These are phyloP conservation scores for Endomychus coccineus DNA, from an alignment of 2,888 invertebrate species.

Conservation along the genomic window DNA sequence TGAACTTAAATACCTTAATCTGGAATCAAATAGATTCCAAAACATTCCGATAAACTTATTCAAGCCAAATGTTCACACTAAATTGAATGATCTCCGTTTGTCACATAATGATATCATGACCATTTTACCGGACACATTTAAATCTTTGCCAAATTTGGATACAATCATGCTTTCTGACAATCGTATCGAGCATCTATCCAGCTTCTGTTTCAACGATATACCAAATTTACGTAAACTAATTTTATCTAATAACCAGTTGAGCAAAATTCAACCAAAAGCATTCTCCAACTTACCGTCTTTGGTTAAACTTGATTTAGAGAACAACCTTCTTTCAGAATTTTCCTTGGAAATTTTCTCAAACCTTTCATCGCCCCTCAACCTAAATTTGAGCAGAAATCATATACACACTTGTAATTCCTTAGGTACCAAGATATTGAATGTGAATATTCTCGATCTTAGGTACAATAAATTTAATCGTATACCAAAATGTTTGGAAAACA, in stretches of 20 bases:
- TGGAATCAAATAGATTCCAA: constrained; percentile 77
- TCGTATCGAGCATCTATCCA: constrained; percentile 61
- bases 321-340: constrained; percentile 65
- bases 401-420: constrained; percentile 44
- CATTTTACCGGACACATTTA: constrained; percentile 63
- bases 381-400: constrained; percentile 71
- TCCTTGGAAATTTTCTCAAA: constrained; percentile 62
- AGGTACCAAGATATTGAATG: constrained; percentile 50
- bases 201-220: constrained; percentile 68
- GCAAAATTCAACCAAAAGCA: constrained; percentile 62
- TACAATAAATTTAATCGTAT: constrained; percentile 60
- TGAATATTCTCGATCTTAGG: constrained; percentile 64
- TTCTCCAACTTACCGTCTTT: constrained; percentile 71
- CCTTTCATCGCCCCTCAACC: constrained; percentile 60
- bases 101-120: constrained; percentile 72
- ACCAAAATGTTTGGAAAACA: constrained; percentile 59
- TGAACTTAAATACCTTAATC: constrained; percentile 70
- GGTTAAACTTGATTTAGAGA: constrained; percentile 71
- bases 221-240: constrained; percentile 74
- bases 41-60: constrained; percentile 63
- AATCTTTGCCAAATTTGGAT: constrained; percentile 63
- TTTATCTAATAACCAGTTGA: constrained; percentile 73
- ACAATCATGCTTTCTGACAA: constrained; percentile 75
- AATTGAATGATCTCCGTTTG: constrained; percentile 69
- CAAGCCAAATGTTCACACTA: constrained; percentile 59